Base-by-base conservation (phyloP, 2,888 invertebrate genomes). In the Eupeodes latifasciatus region DNA sequence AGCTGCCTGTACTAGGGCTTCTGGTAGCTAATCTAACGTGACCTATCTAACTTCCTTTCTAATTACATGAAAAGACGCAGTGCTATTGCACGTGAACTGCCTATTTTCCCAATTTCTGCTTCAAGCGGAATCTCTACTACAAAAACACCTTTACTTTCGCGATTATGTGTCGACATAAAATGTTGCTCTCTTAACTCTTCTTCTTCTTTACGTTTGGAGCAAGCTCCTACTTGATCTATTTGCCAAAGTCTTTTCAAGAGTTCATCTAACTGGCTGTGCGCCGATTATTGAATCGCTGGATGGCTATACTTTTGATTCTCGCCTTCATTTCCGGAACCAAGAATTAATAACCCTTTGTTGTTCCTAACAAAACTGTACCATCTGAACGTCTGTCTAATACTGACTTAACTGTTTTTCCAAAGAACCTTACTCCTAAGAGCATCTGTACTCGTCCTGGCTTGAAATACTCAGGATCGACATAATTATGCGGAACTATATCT, bases 111-210 rank as follows among this genome's bases (percentile, higher is more conserved):
- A 51, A 14, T 14, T 14, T n/a, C n/a, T 51, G 12, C 51, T n/a
- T 51, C n/a, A 14, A 51, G n/a, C 19, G 55, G 19, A 5, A 55
- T 55, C 16, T 53, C 16, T 6, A 53, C 53, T 53, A 53, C 53
- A 5, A 53, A 53, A 6, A 53, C n/a, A 11, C 44, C 44, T 10
- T 47, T 11, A 7, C 11, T 47, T 0, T 47, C 7, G 11, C 44
- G 44, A 47, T 47, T 6, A 11, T 47, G 44, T 6, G 55, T 16
- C 2, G 55, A 55, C 10, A 61, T 5, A 34, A 74, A 75, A 9
- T 75, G 62, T n/a, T 66, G 57, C 12, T 76, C 76, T 16, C 55
- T 64, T 9, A 66, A 4, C 10, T 66, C 64, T 66, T 76, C 64
- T 55, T 76, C 76, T 55, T 76, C 76, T 76, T 47, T 47, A 55